These are phyloP conservation scores for Calvadosia cruxmelitensis DNA, from an alignment of 30 jellyfish, hydroid and myxozoan genomes.

Conservation along the genomic window DNA sequence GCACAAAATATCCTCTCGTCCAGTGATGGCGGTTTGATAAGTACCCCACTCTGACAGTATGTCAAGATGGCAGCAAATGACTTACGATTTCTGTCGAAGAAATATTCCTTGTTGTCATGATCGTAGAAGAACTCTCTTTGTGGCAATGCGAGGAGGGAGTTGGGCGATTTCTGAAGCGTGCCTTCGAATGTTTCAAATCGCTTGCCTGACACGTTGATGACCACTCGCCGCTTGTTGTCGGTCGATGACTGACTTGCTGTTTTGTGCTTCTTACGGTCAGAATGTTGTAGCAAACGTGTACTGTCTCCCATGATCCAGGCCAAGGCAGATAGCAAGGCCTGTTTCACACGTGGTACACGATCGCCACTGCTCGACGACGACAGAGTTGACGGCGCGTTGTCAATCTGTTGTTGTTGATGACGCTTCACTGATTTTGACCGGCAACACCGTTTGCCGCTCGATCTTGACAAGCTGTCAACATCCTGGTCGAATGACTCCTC, in stretches of 20 bases:
- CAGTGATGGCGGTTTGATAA: slow-evolving; percentile 70
- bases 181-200: slow-evolving; percentile 70
- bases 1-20: slow-evolving; percentile 92
- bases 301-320: slow-evolving; percentile 63
- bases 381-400: too few species aligned
- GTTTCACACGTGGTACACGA: slow-evolving; percentile 3
- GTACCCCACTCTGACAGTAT: slow-evolving; percentile 84
- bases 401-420: too few species aligned
- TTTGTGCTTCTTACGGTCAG: slow-evolving; percentile 18
- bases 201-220: slow-evolving; percentile 72
- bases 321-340: neutral
- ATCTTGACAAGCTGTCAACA: too few species aligned
- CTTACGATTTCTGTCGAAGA: slow-evolving; percentile 86
- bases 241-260: slow-evolving; percentile 8
- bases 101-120: slow-evolving; percentile 53
- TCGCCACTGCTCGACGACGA: too few species aligned
- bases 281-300: neutral
- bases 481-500: too few species aligned
- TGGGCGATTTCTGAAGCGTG: slow-evolving; percentile 78
- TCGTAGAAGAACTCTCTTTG: slow-evolving; percentile 71
- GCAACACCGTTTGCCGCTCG: too few species aligned
- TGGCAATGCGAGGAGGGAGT: slow-evolving; percentile 73
- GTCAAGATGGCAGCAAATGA: slow-evolving; percentile 87
- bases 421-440: too few species aligned
- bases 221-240: slow-evolving; percentile 25